Evolutionary conservation across 2,113 vertebrate species (phyloP), one percentile per base, ranked within the genome.

Genomic region (Trichechus manatus): DNA sequence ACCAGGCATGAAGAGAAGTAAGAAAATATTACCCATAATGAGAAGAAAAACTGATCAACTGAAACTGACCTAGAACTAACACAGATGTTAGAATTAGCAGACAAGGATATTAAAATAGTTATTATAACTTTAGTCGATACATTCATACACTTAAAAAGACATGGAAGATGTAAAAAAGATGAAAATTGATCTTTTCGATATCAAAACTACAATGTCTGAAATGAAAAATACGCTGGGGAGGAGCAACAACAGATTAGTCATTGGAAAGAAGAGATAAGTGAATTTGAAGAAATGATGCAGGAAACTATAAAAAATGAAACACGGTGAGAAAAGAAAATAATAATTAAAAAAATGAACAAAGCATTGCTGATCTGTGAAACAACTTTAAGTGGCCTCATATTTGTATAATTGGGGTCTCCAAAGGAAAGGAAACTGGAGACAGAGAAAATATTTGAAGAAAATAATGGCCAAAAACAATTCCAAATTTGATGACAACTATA

Each of bases 281-380:
- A 92, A 66, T 33, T 75, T 95, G 90, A 91, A 94, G 63, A 96
- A 83, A 79, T 19, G 82, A 47, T 44, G 39, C 79, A 87, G 70
- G 53, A 33, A 83, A 36, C 56, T n/a, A 29, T n/a, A 4, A 89
- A 78, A 93, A 81, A 56, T 29, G 31, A 96, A 93, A 53, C 36
- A 68, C 27, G 84, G 29, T 7, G 8, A 82, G 59, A 33, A 93
- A 96, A 91, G 23, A 78, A 89, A 94, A 82, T 50, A 70, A 25
- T 14, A 63, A 61, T 83, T 78, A 0, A 17, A 31, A 47, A 82
- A 89, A 72, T 23, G 25, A 92, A 61, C 64, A 36, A 25, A 92
- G 33, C 50, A 70, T 42, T 19, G 47, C 33, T 66, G n/a, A 72
- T 5, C 29, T 75, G 17, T 68, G 25, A 19, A 85, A 85, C 11